Evolutionary conservation across 1,140 invertebrate species (phyloP).

Genomic region (Caenorhabditis remanei): DNA sequence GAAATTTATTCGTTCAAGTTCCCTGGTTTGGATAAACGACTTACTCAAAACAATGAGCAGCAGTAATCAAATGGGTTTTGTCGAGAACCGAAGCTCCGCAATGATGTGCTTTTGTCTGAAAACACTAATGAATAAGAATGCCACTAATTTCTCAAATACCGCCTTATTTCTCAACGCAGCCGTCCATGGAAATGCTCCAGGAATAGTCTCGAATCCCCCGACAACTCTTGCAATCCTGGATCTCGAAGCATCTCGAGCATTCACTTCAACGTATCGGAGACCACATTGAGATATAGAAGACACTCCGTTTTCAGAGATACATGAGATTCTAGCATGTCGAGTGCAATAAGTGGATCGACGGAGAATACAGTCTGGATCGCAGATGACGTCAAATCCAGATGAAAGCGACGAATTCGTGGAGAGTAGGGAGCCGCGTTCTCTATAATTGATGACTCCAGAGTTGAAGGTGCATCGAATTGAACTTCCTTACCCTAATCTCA

Average conservation of each 20-base stretch:
- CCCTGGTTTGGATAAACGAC: not conserved
- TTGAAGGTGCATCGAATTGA: not conserved
- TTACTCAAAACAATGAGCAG: conserved; percentile 66
- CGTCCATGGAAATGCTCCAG: conserved; percentile 64
- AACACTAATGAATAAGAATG: not conserved
- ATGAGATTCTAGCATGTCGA: conserved; percentile 26
- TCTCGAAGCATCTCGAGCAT: conserved; percentile 54
- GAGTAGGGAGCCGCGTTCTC: not conserved
- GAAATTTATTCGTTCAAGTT: not conserved
- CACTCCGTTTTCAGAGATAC: conserved; percentile 18
- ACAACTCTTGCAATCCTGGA: conserved; percentile 59
- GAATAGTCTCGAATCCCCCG: conserved; percentile 62
- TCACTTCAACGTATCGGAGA: conserved; percentile 43
- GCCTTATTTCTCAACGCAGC: conserved; percentile 54
- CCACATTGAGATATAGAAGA: conserved; percentile 54
- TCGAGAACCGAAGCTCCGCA: conserved; percentile 60
- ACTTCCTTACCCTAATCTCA: conserved; percentile 36
- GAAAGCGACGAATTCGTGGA: not conserved
- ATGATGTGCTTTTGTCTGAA: conserved; percentile 59
- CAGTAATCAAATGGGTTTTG: conserved; percentile 58
- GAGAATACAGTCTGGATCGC: conserved; percentile 7
- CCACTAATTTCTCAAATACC: not conserved
- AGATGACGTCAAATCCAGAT: conserved; percentile 14
- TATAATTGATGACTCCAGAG: not conserved
- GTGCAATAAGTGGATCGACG: conserved; percentile 23